A percentile compares a stretch with the other conserved stretches of the same genome.
Conservation (phyloP, 2,888 invertebrate species). For the Gortyna flavago region DNA sequence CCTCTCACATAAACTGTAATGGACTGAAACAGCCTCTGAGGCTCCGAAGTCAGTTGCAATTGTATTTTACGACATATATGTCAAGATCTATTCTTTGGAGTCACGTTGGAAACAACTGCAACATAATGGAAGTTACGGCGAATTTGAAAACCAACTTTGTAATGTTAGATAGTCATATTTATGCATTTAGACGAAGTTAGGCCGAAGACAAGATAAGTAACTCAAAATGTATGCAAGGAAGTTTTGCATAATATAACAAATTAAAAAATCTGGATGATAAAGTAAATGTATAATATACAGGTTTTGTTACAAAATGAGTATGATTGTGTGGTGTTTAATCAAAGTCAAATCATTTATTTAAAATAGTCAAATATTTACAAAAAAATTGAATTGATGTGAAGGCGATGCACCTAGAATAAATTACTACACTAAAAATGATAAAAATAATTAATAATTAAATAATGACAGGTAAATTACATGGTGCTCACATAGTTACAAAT, state of each 20-base stretch:
- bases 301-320: background rate
- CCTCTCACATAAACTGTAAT: conserved; percentile 41
- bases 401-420: too few species aligned
- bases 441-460: too few species aligned
- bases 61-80: conserved; percentile 41
- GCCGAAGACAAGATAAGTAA: background rate
- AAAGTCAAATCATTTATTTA: too few species aligned
- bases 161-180: background rate
- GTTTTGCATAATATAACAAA: background rate
- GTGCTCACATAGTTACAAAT: too few species aligned
- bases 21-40: conserved; percentile 3
- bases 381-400: too few species aligned
- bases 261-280: background rate
- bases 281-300: background rate
- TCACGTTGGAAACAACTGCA: background rate
- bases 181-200: background rate
- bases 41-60: conserved; percentile 22
- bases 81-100: conserved; percentile 17
- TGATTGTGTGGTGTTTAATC: background rate
- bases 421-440: too few species aligned
- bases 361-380: too few species aligned
- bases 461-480: too few species aligned
- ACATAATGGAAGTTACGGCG: background rate
- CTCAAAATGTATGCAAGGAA: background rate
- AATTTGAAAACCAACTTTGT: conserved; percentile 4